These are phyloP conservation scores for Microctonus hyperodae DNA, from an alignment of 2,888 invertebrate genomes.

Conservation along the genomic window DNA sequence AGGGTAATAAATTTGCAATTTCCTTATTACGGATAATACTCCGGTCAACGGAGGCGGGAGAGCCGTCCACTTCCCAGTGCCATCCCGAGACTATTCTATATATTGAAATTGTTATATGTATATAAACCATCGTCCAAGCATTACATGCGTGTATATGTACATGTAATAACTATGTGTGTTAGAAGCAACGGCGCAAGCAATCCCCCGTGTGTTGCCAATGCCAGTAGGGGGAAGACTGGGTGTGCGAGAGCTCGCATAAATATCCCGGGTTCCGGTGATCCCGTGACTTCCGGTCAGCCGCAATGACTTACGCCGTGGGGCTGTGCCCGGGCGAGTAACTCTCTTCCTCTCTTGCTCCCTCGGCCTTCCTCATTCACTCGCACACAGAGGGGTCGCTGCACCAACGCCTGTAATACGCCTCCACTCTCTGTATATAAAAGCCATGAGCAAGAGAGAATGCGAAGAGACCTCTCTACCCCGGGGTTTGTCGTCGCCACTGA, in stretches of 20 bases:
- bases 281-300: constrained; percentile 63
- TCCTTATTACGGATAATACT: constrained; percentile 64
- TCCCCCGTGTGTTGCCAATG: constrained; percentile 27
- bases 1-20: constrained; percentile 63
- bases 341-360: constrained; percentile 35
- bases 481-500: constrained; percentile 25
- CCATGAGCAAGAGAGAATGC: background rate
- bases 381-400: constrained; percentile 17
- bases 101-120: constrained; percentile 22
- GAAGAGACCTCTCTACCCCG: constrained; percentile 11
- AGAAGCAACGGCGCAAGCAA: constrained; percentile 19
- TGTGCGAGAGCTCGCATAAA: constrained; percentile 58
- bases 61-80: constrained; percentile 30
- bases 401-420: constrained; percentile 26
- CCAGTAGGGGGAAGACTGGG: constrained; percentile 34
- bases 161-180: constrained; percentile 18
- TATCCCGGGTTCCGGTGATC: constrained; percentile 63
- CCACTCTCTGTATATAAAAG: background rate
- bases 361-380: background rate
- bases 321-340: constrained; percentile 33
- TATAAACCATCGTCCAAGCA: constrained; percentile 18
- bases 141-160: constrained; percentile 14
- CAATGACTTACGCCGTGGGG: constrained; percentile 61
- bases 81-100: constrained; percentile 12
- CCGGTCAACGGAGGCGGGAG: constrained; percentile 55